These are phyloP conservation scores for Lethrus apterus DNA, from an alignment of 1,140 invertebrate species.

Conservation along the genomic window DNA sequence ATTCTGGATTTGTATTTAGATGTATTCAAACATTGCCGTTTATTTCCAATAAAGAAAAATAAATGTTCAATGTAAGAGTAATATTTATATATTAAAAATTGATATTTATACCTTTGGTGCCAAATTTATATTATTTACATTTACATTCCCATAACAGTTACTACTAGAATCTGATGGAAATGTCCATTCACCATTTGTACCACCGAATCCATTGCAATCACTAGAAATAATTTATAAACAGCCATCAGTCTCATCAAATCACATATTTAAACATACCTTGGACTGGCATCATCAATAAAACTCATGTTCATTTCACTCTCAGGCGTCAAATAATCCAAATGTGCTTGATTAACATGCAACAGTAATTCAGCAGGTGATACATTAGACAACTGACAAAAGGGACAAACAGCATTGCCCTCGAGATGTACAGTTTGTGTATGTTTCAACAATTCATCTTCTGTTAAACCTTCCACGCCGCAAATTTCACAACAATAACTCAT, in stretches of 20 bases:
- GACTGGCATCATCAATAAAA: conserved; percentile 57
- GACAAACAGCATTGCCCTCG: conserved; percentile 66
- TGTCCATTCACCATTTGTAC: conserved; percentile 32
- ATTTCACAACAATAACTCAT: conserved; percentile 64
- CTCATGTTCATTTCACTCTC: conserved; percentile 53
- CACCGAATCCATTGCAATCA: conserved; percentile 28
- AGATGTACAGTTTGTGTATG: conserved; percentile 71
- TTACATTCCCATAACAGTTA: conserved; percentile 23
- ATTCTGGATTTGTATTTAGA: too few species aligned
- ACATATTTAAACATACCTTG: conserved; percentile 45
- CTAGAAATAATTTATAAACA: background rate
- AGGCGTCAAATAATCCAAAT: conserved; percentile 70
- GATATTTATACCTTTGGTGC: conserved; percentile 38
- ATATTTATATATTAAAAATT: too few species aligned
- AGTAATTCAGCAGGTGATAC: conserved; percentile 66
- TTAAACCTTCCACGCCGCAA: conserved; percentile 70
- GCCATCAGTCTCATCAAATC: background rate
- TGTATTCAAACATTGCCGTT: too few species aligned
- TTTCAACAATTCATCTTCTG: conserved; percentile 68
- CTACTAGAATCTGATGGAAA: conserved; percentile 28
- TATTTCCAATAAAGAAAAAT: too few species aligned
- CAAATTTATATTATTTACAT: conserved; percentile 38
- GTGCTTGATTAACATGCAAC: conserved; percentile 70
- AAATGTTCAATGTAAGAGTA: too few species aligned
- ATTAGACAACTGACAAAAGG: conserved; percentile 71